These are phyloP conservation scores for Coptodon bakossiorum DNA, from an alignment of 2,113 vertebrate species.

Conservation along the genomic window DNA sequence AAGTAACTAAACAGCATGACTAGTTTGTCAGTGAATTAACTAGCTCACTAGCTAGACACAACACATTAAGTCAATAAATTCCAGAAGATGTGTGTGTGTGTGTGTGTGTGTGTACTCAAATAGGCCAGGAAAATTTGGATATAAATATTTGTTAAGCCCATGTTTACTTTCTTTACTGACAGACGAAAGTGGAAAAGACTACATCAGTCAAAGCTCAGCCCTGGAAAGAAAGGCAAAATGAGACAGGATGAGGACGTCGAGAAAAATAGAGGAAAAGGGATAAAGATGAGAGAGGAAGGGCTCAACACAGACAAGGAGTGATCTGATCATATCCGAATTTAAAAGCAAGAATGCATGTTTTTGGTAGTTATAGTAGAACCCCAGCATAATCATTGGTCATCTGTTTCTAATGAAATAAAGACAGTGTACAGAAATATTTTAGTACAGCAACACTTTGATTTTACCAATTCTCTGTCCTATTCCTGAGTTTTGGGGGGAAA, in stretches of 20 bases:
- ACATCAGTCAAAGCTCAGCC: neutral
- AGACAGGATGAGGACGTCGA: accelerated
- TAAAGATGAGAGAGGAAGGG: neutral
- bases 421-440: neutral
- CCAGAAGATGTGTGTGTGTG: neutral
- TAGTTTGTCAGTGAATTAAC: neutral
- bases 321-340: neutral
- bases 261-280: neutral
- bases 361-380: neutral
- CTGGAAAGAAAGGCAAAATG: neutral
- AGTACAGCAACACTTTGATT: neutral
- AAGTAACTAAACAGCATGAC: neutral
- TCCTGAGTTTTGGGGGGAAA: accelerated
- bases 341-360: neutral
- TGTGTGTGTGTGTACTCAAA: neutral
- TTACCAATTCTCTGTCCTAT: neutral
- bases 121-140: neutral
- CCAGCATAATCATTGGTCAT: neutral
- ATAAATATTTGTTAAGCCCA: neutral
- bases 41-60: neutral
- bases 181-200: neutral
- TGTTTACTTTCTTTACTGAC: neutral
- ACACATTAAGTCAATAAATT: neutral
- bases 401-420: neutral
- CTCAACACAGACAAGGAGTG: neutral